phyloP scores from a whole-genome alignment of 2,797 vertebrate genomes.

The Alcedo quadribrachys region DNA sequence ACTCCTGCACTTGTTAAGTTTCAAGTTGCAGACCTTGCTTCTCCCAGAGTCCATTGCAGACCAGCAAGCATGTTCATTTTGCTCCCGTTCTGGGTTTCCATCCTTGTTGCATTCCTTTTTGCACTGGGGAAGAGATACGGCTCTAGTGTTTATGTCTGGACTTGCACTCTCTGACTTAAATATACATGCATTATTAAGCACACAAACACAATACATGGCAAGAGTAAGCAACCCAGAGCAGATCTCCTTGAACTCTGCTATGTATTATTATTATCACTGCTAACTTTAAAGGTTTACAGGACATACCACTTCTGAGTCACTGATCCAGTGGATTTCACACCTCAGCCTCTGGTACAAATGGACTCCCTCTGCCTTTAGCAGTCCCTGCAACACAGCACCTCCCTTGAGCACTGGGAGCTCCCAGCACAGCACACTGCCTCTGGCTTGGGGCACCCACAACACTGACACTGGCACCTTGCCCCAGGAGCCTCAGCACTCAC shows the following conservation, averaged over 20 bases:
- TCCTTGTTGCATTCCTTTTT: background rate
- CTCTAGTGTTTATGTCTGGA: background rate
- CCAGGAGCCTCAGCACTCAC: background rate
- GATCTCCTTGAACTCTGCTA: background rate
- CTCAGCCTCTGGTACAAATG: background rate
- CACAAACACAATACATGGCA: fast-evolving
- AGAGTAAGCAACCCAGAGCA: background rate
- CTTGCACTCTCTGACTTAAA: background rate
- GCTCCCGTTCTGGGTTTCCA: background rate
- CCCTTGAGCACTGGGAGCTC: background rate
- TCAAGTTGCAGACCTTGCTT: background rate
- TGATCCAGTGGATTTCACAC: background rate
- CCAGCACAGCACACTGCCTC: background rate
- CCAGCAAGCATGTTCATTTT: background rate
- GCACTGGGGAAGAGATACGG: background rate
- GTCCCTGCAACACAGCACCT: background rate
- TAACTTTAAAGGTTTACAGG: background rate
- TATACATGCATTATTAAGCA: background rate
- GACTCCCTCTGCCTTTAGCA: background rate
- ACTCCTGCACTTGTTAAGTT: background rate
- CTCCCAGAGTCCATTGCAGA: background rate
- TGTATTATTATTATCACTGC: background rate
- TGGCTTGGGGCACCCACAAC: background rate
- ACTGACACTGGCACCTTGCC: background rate
- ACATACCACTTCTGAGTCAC: background rate